Base-by-base conservation (phyloP, 2,797 vertebrate species). In the Heteromormyrus szaboi region DNA sequence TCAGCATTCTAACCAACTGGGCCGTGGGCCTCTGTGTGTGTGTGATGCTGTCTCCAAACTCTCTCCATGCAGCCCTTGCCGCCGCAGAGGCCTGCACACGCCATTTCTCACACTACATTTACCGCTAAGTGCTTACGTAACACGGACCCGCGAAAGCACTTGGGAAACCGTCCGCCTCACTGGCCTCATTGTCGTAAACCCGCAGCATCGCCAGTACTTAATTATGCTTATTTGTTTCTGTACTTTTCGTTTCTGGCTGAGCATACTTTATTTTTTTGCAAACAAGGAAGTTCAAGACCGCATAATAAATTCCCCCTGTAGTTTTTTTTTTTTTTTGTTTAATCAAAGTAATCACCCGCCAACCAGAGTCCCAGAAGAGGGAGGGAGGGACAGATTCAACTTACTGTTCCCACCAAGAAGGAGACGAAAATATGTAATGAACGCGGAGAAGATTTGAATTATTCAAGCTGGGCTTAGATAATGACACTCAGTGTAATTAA, bases 381-480 rank as follows among this genome's bases (percentile, higher is more conserved):
- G 65, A 91, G 91, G 88, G 81, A 11, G 87, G 85, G 89, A 88
- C 85, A 91, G 92, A 92, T 89, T 76, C 89, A 89, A 91, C 41
- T 53, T 79, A 65, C 51, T 89, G 90, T 89, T 92, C 84, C n/a
- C 84, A 44, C 65, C 19, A 90, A 90, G 90, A 92, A 89, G 90
- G 86, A 93, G 90, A 90, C 87, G 89, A 90, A 92, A 89, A 93
- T 91, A 94, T 93, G 93, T 91, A 89, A 59, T 62, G 68, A 79
- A 81, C 19, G 51, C 14, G 44, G 29, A 90, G 90, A 91, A 87
- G 90, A 92, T 93, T 93, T 92, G 92, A 92, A 92, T 94, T 92
- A 88, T 92, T 92, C 91, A 92, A 93, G 65, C 91, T 91, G 93
- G 89, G 91, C 92, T 94, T 93, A 92, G 90, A 92, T 91, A 91